Conservation (phyloP, 1,140 invertebrate species). For the Bombus pascuorum region DNA sequence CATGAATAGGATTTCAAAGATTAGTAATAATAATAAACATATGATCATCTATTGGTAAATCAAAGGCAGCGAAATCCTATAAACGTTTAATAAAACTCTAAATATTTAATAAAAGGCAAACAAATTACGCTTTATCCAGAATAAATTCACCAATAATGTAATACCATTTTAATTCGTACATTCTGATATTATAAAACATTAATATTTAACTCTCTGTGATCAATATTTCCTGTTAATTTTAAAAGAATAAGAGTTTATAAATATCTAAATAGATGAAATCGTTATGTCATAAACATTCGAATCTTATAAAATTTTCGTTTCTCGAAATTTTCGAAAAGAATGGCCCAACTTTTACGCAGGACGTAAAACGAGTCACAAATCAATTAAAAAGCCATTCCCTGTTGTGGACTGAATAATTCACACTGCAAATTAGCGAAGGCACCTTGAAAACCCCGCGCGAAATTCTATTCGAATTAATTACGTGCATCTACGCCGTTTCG, state of each 20-base stretch:
- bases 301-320: no score
- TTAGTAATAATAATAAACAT: neutral
- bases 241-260: neutral
- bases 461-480: neutral
- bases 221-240: no score
- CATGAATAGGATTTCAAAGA: neutral
- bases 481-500: neutral
- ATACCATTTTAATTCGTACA: neutral
- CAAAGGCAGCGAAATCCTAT: no score
- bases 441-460: neutral
- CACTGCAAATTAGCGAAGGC: neutral
- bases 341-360: no score
- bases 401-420: neutral
- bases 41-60: no score
- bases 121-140: neutral
- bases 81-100: no score
- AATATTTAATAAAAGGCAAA: neutral
- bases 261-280: no score
- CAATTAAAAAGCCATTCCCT: neutral
- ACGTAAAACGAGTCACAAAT: neutral
- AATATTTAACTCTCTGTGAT: conserved; percentile 1
- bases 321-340: neutral
- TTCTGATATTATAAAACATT: neutral
- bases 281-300: no score
- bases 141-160: neutral